Conservation (phyloP, 2,888 invertebrate species). For the Orthonevra nobilis region DNA sequence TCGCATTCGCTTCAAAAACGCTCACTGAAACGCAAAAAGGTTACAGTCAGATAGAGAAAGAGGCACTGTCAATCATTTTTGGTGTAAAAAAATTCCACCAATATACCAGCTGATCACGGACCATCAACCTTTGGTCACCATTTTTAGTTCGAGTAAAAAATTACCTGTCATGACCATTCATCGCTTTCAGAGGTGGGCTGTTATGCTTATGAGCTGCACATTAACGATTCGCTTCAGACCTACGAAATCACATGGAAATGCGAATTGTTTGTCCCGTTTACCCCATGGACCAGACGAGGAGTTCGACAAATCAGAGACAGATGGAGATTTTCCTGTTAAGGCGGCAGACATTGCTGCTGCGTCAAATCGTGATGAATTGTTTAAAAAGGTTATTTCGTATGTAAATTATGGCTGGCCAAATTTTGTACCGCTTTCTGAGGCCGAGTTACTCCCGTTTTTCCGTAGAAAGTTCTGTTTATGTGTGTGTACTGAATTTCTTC, state of each 20-base stretch:
- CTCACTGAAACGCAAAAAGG: conserved; percentile 21
- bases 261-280: conserved; percentile 36
- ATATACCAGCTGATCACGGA: conserved; percentile 49
- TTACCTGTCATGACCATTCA: conserved; percentile 51
- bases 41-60: conserved; percentile 20
- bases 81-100: conserved; percentile 36
- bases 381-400: conserved; percentile 1
- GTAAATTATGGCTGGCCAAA: neutral
- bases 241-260: conserved; percentile 19
- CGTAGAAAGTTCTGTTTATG: conserved; percentile 30
- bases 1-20: conserved; percentile 55
- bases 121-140: conserved; percentile 39
- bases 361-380: neutral
- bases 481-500: too few relatives aligned
- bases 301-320: conserved; percentile 22
- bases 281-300: conserved; percentile 17
- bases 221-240: conserved; percentile 36
- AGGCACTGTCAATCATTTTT: conserved; percentile 9
- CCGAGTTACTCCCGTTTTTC: conserved; percentile 2
- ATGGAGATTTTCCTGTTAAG: conserved; percentile 18
- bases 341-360: conserved; percentile 1
- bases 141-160: conserved; percentile 44
- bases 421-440: too few relatives aligned
- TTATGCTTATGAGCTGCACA: conserved; percentile 30
- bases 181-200: conserved; percentile 51